Evolutionary conservation across 35 echinoderm and acorn worm genomes (phyloP), one percentile per base, ranked within the genome.

Genomic region (Ophiothrix spiculata): DNA sequence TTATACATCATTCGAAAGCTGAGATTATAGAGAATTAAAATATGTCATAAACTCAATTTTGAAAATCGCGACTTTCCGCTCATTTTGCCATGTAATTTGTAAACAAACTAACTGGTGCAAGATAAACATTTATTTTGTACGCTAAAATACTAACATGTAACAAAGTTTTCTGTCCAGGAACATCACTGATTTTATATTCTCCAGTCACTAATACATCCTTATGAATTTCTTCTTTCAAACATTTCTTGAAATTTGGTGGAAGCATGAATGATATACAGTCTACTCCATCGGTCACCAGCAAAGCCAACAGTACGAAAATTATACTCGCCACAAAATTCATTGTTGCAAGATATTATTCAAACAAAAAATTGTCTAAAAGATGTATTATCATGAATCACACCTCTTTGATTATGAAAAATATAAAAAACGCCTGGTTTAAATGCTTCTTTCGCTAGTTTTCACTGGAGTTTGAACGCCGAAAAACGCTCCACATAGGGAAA

Each of bases 161-260:
- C 17, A 85, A 76, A 32, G 95, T 98, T 85, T 83, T 91, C 31
- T 98, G 95, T 35, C 95, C 95, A 16, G 91, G 88, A 34, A 86
- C 91, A 80, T 83, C 88, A 34, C 86, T 84, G 31, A 98, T 38
- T 91, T 94, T 93, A 36, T 94, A 98, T 76, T 98, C 95, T 23
- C 95, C 95, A 34, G 95, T 98, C 28, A 98, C 95, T n/a, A 98
- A 74, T 56, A 98, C 91, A 89, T 98, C 88, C 83, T 98, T 98
- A 56, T 98, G 95, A 39, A 98, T 98, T 79, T 98, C 95, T 88
- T 98, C 95, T 86, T 91, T 90, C 31, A 98, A 81, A 82, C 95
- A 98, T 79, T 93, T 93, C 45, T 85, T 93, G 4, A 93, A 81
- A 75, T 98, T 98, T 79, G 86, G 80, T 40, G 91, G 84, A 40